Percentiles rank a stretch among this genome's conserved stretches.
Evolutionary conservation across 2,888 invertebrate genomes (phyloP).

Genomic region (Zele albiditarsus): DNA sequence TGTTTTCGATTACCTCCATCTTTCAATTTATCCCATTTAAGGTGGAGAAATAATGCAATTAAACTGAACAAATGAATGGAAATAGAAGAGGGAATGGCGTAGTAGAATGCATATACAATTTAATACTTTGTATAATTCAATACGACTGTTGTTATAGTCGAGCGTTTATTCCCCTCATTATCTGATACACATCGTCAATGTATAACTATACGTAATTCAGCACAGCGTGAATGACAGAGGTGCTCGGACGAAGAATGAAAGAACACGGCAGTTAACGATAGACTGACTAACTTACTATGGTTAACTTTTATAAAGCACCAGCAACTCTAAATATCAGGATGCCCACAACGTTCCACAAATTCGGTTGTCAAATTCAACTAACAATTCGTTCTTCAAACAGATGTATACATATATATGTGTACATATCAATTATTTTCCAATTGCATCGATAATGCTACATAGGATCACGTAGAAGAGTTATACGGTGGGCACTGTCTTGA

Average conservation of each 20-base stretch:
- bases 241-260: not conserved
- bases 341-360: not conserved
- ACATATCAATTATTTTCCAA: not conserved
- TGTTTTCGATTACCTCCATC: not conserved
- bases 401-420: not conserved
- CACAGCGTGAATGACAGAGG: not conserved
- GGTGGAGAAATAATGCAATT: no score
- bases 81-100: not conserved
- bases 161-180: slow-evolving; percentile 9
- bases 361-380: not conserved
- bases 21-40: not conserved
- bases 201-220: not conserved
- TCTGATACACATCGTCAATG: not conserved
- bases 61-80: no score
- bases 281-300: not conserved
- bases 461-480: not conserved
- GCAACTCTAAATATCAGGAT: not conserved
- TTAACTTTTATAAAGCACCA: not conserved
- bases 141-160: slow-evolving; percentile 17
- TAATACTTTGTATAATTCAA: not conserved
- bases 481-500: slow-evolving; percentile 22
- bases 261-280: not conserved
- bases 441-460: not conserved
- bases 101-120: not conserved
- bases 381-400: not conserved